phyloP scores from a whole-genome alignment of 1,140 invertebrate species.

The Tetragonula clypearis region DNA sequence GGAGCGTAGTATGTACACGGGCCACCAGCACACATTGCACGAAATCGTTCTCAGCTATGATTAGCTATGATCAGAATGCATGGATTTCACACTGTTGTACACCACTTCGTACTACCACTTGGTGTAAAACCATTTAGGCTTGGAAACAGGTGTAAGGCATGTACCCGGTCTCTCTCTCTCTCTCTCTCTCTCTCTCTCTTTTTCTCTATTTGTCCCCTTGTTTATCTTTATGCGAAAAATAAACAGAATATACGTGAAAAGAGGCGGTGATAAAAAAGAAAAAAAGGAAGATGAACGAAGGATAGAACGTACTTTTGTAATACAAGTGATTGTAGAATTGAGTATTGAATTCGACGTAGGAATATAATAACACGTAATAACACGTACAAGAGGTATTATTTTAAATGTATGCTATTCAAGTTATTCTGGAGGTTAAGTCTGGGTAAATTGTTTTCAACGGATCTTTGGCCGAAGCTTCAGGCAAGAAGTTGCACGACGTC shows the following conservation, averaged over 20 bases:
- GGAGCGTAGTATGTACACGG: slow-evolving; percentile 7
- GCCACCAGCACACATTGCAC: slow-evolving; percentile 27
- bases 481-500: not conserved
- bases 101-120: slow-evolving; percentile 51
- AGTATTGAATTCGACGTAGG: not conserved
- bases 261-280: slow-evolving; percentile 34
- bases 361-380: too few relatives aligned
- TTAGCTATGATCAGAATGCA: slow-evolving; percentile 25
- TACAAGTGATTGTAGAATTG: slow-evolving; percentile 11
- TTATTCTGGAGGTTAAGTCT: not conserved
- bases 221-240: slow-evolving; percentile 56
- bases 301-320: slow-evolving; percentile 51
- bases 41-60: slow-evolving; percentile 30
- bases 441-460: not conserved
- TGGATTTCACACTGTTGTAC: slow-evolving; percentile 49
- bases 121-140: slow-evolving; percentile 58
- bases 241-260: slow-evolving; percentile 58
- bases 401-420: not conserved
- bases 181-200: slow-evolving; percentile 30
- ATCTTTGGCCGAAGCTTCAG: not conserved
- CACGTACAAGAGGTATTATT: too few relatives aligned
- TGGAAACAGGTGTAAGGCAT: slow-evolving; percentile 62
- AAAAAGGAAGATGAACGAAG: not conserved
- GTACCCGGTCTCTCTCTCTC: slow-evolving; percentile 33
- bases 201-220: slow-evolving; percentile 26